A percentile compares a stretch with the other conserved stretches of the same genome.
phyloP scores from a whole-genome alignment of 2,888 invertebrate species.

The Rhogogaster chlorosoma region DNA sequence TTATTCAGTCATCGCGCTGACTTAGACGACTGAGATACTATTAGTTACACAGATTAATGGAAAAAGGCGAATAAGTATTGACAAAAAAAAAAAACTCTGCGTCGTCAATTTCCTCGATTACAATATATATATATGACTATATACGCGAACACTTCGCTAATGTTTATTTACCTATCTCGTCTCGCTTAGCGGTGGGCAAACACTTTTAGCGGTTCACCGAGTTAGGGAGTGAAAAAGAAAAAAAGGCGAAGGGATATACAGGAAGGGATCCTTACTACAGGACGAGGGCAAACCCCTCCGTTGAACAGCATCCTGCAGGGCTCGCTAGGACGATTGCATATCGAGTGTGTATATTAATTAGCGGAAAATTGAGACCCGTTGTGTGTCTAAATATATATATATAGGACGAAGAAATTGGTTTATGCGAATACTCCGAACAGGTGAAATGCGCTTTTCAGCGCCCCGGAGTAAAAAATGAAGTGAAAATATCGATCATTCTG shows the following conservation, averaged over 20 bases:
- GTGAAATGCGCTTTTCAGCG: background rate
- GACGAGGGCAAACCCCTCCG: background rate
- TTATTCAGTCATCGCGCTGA: no score
- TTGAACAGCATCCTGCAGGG: background rate
- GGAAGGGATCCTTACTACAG: background rate
- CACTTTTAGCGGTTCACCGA: background rate
- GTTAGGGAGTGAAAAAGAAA: background rate
- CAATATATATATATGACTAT: background rate
- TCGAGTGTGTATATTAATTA: background rate
- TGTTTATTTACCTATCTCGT: constrained; percentile 8
- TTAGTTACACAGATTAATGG: background rate
- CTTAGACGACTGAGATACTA: no score
- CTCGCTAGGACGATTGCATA: background rate
- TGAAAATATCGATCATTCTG: background rate
- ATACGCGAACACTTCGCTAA: background rate
- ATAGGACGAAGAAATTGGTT: no score
- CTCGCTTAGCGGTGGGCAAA: constrained; percentile 18
- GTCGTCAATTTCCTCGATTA: background rate
- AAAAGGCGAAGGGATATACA: background rate
- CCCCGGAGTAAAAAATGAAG: background rate
- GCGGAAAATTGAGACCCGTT: background rate
- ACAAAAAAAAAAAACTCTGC: background rate
- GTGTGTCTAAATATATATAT: no score
- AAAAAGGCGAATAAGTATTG: background rate
- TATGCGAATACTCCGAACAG: background rate